These are phyloP conservation scores for Agapostemon virescens DNA, from an alignment of 2,888 invertebrate species.

Conservation along the genomic window DNA sequence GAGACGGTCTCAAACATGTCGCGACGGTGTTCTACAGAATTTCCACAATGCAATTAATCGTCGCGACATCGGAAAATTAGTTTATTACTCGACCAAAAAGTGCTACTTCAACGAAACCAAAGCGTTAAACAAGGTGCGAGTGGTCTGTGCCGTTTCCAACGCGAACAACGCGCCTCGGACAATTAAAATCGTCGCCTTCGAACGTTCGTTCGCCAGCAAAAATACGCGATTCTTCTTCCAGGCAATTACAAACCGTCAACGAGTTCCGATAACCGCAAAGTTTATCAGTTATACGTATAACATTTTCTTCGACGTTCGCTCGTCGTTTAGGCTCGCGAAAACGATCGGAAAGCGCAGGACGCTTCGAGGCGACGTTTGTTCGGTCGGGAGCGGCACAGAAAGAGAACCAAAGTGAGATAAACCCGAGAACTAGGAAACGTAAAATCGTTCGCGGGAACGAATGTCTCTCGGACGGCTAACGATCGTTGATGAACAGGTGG, in stretches of 20 bases:
- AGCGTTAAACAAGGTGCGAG: constrained; percentile 63
- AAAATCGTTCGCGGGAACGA: constrained; percentile 12
- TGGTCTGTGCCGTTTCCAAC: constrained; percentile 35
- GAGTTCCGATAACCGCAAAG: too few relatives aligned
- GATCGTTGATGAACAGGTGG: constrained; percentile 66
- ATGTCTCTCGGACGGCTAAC: constrained; percentile 26
- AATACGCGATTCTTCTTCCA: too few relatives aligned
- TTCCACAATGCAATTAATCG: constrained; percentile 33
- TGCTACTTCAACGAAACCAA: constrained; percentile 53
- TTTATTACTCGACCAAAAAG: constrained; percentile 44
- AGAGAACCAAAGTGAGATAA: constrained; percentile 16
- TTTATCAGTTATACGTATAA: too few relatives aligned
- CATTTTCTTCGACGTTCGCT: too few relatives aligned
- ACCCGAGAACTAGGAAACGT: background rate
- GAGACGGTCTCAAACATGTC: constrained; percentile 23
- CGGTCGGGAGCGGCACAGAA: constrained; percentile 37
- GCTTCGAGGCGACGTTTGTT: too few relatives aligned
- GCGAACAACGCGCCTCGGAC: background rate
- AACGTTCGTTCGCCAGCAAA: too few relatives aligned
- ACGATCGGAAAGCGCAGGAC: too few relatives aligned
- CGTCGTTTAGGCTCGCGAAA: too few relatives aligned
- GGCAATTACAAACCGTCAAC: too few relatives aligned
- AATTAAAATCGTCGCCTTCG: background rate
- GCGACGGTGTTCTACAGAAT: constrained; percentile 30
- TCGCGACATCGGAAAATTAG: constrained; percentile 52